These are phyloP conservation scores for Adineta ricciae DNA, from an alignment of 2,888 invertebrate genomes.

Conservation along the genomic window DNA sequence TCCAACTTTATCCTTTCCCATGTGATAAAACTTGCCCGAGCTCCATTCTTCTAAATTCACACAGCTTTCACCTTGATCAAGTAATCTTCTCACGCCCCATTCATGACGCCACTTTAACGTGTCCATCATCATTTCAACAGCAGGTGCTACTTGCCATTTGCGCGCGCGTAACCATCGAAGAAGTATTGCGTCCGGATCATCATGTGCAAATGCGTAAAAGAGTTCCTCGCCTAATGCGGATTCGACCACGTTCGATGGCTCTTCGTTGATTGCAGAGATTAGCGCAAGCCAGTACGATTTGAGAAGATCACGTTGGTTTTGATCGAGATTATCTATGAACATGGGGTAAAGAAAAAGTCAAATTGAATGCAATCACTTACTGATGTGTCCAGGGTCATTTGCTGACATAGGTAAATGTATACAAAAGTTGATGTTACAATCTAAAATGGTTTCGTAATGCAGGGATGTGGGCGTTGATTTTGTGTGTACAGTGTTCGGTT, in stretches of 20 bases:
- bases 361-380: not conserved
- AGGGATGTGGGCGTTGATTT: no score
- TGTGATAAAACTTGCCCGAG: not conserved
- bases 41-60: not conserved
- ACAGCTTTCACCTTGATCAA: not conserved
- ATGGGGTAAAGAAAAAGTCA: not conserved
- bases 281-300: not conserved
- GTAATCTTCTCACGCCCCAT: not conserved
- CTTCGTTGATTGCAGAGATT: not conserved
- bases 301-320: not conserved
- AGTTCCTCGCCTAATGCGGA: not conserved
- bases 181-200: not conserved
- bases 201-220: not conserved
- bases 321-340: not conserved
- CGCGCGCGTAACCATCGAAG: not conserved
- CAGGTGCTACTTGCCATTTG: not conserved
- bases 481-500: no score
- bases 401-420: not conserved
- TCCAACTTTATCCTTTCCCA: not conserved
- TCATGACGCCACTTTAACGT: not conserved
- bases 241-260: not conserved
- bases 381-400: not conserved
- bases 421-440: no score
- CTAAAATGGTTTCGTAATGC: no score
- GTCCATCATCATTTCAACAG: not conserved